Percentiles rank a stretch among this genome's conserved stretches.
Conservation (phyloP, 2,113 vertebrate genomes). For the Lethenteron camtschaticum region DNA sequence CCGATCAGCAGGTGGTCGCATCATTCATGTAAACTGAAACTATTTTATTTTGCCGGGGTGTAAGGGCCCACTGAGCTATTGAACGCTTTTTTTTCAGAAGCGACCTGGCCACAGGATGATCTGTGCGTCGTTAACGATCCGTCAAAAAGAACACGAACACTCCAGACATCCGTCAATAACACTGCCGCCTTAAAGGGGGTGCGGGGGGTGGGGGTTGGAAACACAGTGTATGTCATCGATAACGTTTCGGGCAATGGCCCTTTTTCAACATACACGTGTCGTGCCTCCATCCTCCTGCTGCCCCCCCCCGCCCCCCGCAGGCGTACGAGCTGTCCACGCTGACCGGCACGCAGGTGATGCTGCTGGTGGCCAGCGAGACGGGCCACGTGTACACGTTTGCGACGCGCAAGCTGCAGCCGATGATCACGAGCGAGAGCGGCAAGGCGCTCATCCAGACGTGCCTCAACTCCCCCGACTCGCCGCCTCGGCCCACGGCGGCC, state of each 20-base stretch:
- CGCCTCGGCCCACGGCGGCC: constrained; percentile 42
- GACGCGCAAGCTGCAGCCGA: constrained; percentile 89
- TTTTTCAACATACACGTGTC: constrained; percentile 8
- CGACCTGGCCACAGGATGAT: no score
- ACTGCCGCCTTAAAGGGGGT: no score
- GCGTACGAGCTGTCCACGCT: constrained; percentile 91
- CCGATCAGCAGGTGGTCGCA: no score
- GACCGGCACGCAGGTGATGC: constrained; percentile 85
- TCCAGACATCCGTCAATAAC: no score
- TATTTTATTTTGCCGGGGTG: no score
- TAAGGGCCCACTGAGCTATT: no score
- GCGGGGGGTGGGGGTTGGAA: no score
- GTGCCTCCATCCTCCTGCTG: constrained; percentile 7
- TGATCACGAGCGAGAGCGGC: constrained; percentile 98
- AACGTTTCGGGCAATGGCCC: constrained; percentile 6
- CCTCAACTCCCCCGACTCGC: constrained; percentile 93
- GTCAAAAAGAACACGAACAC: no score
- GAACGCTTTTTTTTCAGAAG: no score
- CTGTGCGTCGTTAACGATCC: no score
- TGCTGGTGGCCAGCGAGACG: constrained; percentile 89
- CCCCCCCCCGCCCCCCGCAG: constrained; percentile 17
- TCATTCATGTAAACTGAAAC: no score
- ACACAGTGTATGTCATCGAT: no score
- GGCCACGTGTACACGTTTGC: constrained; percentile 96
- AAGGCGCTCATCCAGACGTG: constrained; percentile 97